phyloP scores from a whole-genome alignment of 2,888 invertebrate genomes.

The Tribolium freemani region DNA sequence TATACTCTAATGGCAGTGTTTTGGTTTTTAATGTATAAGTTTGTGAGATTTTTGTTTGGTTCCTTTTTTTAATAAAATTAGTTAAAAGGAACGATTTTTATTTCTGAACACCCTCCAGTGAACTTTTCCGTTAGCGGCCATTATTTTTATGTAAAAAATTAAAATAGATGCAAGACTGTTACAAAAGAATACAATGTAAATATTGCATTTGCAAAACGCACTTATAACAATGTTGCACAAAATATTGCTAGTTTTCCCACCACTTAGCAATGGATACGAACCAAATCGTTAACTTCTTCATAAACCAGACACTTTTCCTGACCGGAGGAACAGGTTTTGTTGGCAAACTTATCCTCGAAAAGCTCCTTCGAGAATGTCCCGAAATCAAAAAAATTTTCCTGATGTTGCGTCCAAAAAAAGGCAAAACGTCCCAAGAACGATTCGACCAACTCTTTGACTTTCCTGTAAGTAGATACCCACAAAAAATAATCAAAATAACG shows the following conservation, averaged over 20 bases:
- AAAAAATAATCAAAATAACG: too few species aligned
- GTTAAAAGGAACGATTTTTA: not conserved
- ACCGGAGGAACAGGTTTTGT: conserved; percentile 67
- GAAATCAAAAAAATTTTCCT: conserved; percentile 58
- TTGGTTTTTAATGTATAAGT: conserved; percentile 7
- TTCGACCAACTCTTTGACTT: conserved; percentile 50
- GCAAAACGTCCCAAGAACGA: conserved; percentile 49
- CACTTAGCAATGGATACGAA: not conserved
- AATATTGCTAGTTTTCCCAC: too few species aligned
- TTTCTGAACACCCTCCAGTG: not conserved
- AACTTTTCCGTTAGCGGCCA: too few species aligned
- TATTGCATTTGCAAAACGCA: too few species aligned
- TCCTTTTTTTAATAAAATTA: not conserved
- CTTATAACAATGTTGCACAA: too few species aligned
- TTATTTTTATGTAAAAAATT: too few species aligned
- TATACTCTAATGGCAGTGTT: conserved; percentile 1
- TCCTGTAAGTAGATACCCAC: conserved; percentile 37
- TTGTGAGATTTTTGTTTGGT: not conserved
- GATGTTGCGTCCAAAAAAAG: conserved; percentile 59
- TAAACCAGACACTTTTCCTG: conserved; percentile 59
- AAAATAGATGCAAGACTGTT: too few species aligned
- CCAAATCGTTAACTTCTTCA: conserved; percentile 57
- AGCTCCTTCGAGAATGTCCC: conserved; percentile 55
- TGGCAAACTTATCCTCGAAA: conserved; percentile 58
- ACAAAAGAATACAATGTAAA: too few species aligned